phyloP scores from a whole-genome alignment of 2,797 vertebrate genomes.

The Crocidura indochinensis region DNA sequence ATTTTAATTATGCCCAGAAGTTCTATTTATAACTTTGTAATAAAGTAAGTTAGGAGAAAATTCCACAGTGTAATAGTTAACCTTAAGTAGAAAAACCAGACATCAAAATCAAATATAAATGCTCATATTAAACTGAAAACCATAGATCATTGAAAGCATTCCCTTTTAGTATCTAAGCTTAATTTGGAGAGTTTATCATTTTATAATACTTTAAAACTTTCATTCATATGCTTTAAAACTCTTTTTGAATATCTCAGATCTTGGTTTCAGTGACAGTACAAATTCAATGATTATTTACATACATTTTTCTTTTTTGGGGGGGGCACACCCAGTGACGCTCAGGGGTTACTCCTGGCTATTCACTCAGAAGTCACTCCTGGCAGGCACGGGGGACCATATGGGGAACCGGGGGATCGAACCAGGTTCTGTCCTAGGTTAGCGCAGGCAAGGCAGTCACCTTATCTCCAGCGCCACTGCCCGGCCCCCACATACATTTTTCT shows the following conservation, averaged over 20 bases:
- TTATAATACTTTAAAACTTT: constrained; percentile 68
- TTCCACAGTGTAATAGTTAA: constrained; percentile 67
- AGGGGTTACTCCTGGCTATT: too few species aligned
- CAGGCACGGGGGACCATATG: too few species aligned
- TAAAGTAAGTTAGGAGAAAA: constrained; percentile 69
- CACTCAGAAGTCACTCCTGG: too few species aligned
- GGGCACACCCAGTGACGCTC: too few species aligned
- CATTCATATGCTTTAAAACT: constrained; percentile 60
- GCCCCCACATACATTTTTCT: constrained; percentile 73
- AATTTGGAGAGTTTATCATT: constrained; percentile 73
- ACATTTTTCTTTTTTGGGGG: constrained; percentile 76
- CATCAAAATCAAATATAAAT: constrained; percentile 75
- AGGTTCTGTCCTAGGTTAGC: too few species aligned
- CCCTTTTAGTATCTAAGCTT: constrained; percentile 74
- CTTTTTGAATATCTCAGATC: constrained; percentile 54
- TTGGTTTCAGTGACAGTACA: constrained; percentile 36
- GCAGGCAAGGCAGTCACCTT: too few species aligned
- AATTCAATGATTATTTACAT: constrained; percentile 55
- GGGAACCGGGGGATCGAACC: too few species aligned
- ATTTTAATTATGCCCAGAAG: not conserved
- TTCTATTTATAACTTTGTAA: constrained; percentile 26
- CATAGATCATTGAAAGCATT: constrained; percentile 69
- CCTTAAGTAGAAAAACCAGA: constrained; percentile 73
- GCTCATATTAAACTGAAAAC: constrained; percentile 72
- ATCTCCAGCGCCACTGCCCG: too few species aligned